Conservation (phyloP, 2,113 vertebrate species). For the Hypomesus transpacificus region DNA sequence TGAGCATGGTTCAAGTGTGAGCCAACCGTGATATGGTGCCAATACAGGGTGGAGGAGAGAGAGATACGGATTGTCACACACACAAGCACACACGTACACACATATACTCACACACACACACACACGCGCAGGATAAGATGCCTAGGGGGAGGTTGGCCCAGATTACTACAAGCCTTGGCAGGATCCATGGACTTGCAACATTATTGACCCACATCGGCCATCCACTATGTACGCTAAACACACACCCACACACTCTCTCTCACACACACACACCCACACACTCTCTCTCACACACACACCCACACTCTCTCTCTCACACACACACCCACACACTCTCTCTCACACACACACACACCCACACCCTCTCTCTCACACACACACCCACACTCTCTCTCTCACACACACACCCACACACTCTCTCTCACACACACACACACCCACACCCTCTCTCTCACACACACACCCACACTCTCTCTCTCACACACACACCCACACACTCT, state of each 20-base stretch:
- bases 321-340: background rate
- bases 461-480: background rate
- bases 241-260: background rate
- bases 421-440: background rate
- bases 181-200: slow-evolving; percentile 44
- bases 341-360: background rate
- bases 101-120: background rate
- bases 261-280: background rate
- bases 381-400: background rate
- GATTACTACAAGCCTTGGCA: slow-evolving; percentile 60
- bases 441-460: background rate
- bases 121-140: slow-evolving; percentile 43
- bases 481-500: background rate
- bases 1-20: too few species aligned
- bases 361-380: background rate
- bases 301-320: background rate
- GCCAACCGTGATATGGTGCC: too few species aligned
- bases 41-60: too few species aligned
- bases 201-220: slow-evolving; percentile 64
- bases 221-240: slow-evolving; percentile 23
- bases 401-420: background rate
- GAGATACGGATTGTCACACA: too few species aligned
- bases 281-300: background rate
- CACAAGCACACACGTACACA: too few species aligned
- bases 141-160: slow-evolving; percentile 62